phyloP scores from a whole-genome alignment of 2,888 invertebrate species.

The Hoplodrina ambigua region DNA sequence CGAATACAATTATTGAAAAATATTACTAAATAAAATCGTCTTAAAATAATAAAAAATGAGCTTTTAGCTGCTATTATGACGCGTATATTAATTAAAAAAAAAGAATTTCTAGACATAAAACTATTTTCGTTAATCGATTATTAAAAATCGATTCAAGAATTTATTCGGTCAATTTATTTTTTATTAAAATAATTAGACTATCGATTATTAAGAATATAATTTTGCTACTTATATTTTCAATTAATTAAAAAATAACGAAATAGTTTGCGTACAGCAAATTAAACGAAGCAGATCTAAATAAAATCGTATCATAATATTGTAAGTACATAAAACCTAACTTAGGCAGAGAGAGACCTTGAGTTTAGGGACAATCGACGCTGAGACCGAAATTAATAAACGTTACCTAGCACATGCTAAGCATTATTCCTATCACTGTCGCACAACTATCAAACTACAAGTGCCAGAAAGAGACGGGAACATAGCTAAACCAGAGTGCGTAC shows the following conservation, averaged over 20 bases:
- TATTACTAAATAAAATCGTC: conserved; percentile 48
- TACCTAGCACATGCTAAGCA: too few species aligned
- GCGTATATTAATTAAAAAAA: conserved; percentile 26
- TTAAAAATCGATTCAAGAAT: conserved; percentile 23
- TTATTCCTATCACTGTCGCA: not conserved
- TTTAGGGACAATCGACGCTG: conserved; percentile 47
- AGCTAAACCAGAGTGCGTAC: not conserved
- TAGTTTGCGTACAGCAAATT: conserved; percentile 30
- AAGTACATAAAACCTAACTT: conserved; percentile 62
- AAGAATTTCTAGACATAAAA: conserved; percentile 13
- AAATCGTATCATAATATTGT: conserved; percentile 51
- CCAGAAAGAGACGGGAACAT: not conserved
- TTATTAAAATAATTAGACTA: conserved; percentile 39
- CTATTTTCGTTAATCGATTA: conserved; percentile 16
- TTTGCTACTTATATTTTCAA: conserved; percentile 20
- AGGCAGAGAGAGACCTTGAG: conserved; percentile 54
- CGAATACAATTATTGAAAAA: conserved; percentile 46
- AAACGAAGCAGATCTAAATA: conserved; percentile 58
- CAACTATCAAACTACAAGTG: not conserved
- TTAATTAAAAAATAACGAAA: conserved; percentile 18
- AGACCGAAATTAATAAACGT: not conserved
- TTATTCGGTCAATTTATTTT: conserved; percentile 23
- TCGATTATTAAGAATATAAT: conserved; percentile 6
- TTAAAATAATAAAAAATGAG: conserved; percentile 39
- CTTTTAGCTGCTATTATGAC: conserved; percentile 55